Evolutionary conservation across 2,113 vertebrate species (phyloP).

Genomic region (Antennarius striatus): DNA sequence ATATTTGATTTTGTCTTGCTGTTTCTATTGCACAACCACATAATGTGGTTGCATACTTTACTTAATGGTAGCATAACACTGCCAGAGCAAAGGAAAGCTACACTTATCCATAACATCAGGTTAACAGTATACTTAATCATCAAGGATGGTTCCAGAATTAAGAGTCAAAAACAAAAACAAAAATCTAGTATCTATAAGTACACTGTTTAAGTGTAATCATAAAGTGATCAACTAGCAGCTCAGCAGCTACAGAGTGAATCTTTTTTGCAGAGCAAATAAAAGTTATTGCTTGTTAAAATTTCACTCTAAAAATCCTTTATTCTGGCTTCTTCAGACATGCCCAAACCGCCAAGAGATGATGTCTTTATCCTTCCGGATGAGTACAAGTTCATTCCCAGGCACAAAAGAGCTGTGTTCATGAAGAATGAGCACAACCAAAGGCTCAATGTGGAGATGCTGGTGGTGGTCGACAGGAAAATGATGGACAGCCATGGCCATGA

Average conservation of each 20-base stretch:
- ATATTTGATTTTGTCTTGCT: conserved; percentile 8
- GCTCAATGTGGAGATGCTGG: conserved; percentile 88
- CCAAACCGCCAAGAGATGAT: conserved; percentile 81
- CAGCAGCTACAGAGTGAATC: not conserved
- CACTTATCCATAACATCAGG: conserved; percentile 47
- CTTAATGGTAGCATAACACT: conserved; percentile 38
- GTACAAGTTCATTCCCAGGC: conserved; percentile 75
- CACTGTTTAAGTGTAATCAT: too few relatives aligned
- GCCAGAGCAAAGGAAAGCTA: conserved; percentile 38
- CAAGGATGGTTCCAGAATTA: conserved; percentile 30
- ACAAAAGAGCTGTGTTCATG: conserved; percentile 77
- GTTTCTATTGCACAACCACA: conserved; percentile 24
- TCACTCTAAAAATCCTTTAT: not conserved
- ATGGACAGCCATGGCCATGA: conserved; percentile 86
- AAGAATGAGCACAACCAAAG: conserved; percentile 71
- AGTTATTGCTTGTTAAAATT: not conserved
- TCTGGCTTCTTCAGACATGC: conserved; percentile 81
- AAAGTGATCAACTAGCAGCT: too few relatives aligned
- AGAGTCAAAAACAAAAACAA: conserved; percentile 11
- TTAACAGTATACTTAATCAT: conserved; percentile 49
- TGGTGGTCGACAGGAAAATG: conserved; percentile 90
- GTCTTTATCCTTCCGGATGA: conserved; percentile 83
- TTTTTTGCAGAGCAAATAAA: not conserved
- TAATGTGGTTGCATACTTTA: conserved; percentile 41
- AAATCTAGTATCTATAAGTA: not conserved